Percentiles rank a stretch among this genome's conserved stretches.
Conservation (phyloP, 2,797 vertebrate genomes). For the Uromys caudimaculatus region DNA sequence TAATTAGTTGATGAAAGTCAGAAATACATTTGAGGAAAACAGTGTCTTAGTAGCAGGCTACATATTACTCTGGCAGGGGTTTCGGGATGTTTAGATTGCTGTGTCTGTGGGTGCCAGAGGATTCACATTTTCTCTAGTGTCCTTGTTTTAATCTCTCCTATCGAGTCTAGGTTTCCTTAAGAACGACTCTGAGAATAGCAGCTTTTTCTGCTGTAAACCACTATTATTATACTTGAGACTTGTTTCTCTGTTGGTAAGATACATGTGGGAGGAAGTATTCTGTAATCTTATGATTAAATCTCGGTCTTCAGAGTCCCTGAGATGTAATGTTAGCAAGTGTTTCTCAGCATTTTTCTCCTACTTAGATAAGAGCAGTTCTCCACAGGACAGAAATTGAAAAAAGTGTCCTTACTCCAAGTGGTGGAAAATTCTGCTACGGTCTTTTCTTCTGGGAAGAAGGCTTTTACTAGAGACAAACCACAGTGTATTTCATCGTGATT, state of each 20-base stretch:
- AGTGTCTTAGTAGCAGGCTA: not conserved
- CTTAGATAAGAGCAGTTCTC: conserved; percentile 16
- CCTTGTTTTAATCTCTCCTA: conserved; percentile 37
- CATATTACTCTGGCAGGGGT: not conserved
- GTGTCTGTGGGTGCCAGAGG: not conserved
- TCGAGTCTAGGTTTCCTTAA: conserved; percentile 20
- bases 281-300: conserved; percentile 52
- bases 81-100: not conserved
- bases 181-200: conserved; percentile 7
- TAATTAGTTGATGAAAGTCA: not conserved
- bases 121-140: conserved; percentile 33
- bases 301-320: not conserved
- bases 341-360: conserved; percentile 36
- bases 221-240: not conserved
- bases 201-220: conserved; percentile 24
- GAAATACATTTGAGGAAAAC: not conserved
- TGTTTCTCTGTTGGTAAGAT: conserved; percentile 7
- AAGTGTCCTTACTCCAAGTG: not conserved
- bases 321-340: conserved; percentile 4
- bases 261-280: conserved; percentile 5
- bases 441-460: not conserved
- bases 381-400: not conserved
- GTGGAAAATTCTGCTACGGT: not conserved
- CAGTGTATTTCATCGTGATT: not conserved
- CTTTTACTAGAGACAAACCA: not conserved